Percentiles rank a stretch among this genome's conserved stretches.
These are phyloP conservation scores for Cryptotis parvus DNA, from an alignment of 2,113 vertebrate species.

Conservation along the genomic window DNA sequence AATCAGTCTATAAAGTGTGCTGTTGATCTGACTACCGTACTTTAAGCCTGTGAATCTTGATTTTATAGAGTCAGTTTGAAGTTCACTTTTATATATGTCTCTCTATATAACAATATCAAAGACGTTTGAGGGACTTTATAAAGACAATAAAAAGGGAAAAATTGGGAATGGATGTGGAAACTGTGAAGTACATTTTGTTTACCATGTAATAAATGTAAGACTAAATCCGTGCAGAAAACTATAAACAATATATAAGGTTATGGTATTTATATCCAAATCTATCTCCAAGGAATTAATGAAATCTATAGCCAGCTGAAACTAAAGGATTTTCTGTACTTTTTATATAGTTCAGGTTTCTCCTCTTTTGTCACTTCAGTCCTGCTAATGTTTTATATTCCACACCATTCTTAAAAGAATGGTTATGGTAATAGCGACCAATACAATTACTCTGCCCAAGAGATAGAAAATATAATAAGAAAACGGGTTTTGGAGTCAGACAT, in stretches of 20 bases:
- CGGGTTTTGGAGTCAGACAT: not conserved
- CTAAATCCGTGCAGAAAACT: conserved; percentile 34
- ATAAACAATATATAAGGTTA: conserved; percentile 32
- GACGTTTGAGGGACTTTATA: conserved; percentile 30
- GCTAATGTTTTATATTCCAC: not conserved
- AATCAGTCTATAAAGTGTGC: not conserved
- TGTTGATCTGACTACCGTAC: not conserved
- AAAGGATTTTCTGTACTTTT: not conserved
- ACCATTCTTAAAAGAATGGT: not conserved
- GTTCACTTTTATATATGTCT: not conserved
- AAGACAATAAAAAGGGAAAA: conserved; percentile 51
- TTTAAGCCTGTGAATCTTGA: conserved; percentile 10
- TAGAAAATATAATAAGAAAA: not conserved
- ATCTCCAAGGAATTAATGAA: conserved; percentile 50
- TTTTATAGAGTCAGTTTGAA: conserved; percentile 40
- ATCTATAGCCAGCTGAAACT: not conserved
- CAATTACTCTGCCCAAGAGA: not conserved
- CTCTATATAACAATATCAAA: conserved; percentile 51
- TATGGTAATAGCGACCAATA: not conserved
- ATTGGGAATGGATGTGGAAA: not conserved
- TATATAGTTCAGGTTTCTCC: not conserved
- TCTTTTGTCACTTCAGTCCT: not conserved
- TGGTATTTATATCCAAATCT: conserved; percentile 44
- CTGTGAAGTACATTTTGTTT: conserved; percentile 32
- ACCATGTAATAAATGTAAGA: conserved; percentile 19